A percentile compares a stretch with the other conserved stretches of the same genome.
Conservation (phyloP, 1,140 invertebrate genomes). For the Tribolium madens region DNA sequence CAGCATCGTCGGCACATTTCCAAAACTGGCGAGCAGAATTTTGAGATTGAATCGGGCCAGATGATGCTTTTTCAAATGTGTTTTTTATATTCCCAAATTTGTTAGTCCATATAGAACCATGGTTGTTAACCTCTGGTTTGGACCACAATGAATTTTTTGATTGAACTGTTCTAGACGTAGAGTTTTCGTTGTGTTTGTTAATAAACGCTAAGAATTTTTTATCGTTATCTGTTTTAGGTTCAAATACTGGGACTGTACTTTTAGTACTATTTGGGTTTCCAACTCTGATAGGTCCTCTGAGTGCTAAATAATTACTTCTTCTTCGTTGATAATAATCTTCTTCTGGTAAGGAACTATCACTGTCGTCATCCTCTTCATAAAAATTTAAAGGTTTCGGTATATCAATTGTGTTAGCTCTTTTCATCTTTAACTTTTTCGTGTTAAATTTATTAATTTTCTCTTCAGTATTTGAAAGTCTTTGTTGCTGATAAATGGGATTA, state of each 20-base stretch:
- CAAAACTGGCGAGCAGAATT: constrained; percentile 71
- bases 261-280: constrained; percentile 64
- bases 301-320: constrained; percentile 65
- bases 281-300: constrained; percentile 72
- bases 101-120: constrained; percentile 65
- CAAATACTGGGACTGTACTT: constrained; percentile 74
- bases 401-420: constrained; percentile 89
- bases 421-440: constrained; percentile 81
- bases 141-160: constrained; percentile 58
- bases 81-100: constrained; percentile 88
- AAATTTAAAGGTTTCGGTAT: constrained; percentile 79
- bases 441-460: constrained; percentile 70
- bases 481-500: constrained; percentile 54
- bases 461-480: constrained; percentile 16
- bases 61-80: constrained; percentile 74
- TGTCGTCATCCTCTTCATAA: constrained; percentile 68
- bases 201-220: constrained; percentile 86
- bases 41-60: constrained; percentile 56
- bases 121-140: constrained; percentile 59
- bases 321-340: constrained; percentile 62
- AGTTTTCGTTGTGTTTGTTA: constrained; percentile 76
- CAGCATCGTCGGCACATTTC: constrained; percentile 69
- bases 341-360: constrained; percentile 59
- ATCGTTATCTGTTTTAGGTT: constrained; percentile 87
- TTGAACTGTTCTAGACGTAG: constrained; percentile 41